Percentiles rank a stretch among this genome's conserved stretches.
These are phyloP conservation scores for Galaxea fascicularis DNA, from an alignment of 92 coral and sea anemone genomes.

Conservation along the genomic window DNA sequence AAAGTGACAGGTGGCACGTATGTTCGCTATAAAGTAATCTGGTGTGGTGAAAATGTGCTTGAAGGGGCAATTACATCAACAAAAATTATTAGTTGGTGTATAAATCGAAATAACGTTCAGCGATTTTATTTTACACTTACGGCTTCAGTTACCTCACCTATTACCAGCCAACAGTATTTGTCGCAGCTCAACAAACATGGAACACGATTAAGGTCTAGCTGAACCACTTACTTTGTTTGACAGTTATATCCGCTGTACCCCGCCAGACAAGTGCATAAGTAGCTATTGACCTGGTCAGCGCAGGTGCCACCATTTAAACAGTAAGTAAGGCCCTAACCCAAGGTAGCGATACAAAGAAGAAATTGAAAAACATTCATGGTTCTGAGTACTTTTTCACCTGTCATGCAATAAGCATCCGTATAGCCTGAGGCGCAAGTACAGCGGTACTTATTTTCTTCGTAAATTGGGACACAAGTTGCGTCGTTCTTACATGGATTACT, in stretches of 20 bases:
- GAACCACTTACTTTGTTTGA: constrained; percentile 35
- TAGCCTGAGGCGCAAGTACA: constrained; percentile 27
- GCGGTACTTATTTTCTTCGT: constrained; percentile 19
- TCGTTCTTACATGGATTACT: constrained; percentile 14
- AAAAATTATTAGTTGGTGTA: too few relatives aligned
- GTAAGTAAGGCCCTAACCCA: too few relatives aligned
- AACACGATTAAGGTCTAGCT: background rate
- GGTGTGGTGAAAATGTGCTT: too few relatives aligned
- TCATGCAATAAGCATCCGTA: constrained; percentile 9
- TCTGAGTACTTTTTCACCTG: background rate
- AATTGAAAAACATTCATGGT: background rate
- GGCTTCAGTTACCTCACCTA: too few relatives aligned
- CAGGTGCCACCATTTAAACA: constrained; percentile 88
- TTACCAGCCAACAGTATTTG: too few relatives aligned
- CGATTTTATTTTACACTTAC: too few relatives aligned
- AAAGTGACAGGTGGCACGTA: too few relatives aligned
- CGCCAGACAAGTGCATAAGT: constrained; percentile 80
- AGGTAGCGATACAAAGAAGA: background rate
- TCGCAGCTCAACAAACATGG: too few relatives aligned
- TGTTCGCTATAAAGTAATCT: too few relatives aligned
- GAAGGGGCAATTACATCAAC: too few relatives aligned
- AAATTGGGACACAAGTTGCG: constrained; percentile 11
- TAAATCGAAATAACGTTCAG: too few relatives aligned
- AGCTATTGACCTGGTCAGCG: constrained; percentile 74
- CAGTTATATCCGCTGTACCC: constrained; percentile 84